phyloP scores from a whole-genome alignment of 2,888 invertebrate genomes.

The Spisula subtruncata region DNA sequence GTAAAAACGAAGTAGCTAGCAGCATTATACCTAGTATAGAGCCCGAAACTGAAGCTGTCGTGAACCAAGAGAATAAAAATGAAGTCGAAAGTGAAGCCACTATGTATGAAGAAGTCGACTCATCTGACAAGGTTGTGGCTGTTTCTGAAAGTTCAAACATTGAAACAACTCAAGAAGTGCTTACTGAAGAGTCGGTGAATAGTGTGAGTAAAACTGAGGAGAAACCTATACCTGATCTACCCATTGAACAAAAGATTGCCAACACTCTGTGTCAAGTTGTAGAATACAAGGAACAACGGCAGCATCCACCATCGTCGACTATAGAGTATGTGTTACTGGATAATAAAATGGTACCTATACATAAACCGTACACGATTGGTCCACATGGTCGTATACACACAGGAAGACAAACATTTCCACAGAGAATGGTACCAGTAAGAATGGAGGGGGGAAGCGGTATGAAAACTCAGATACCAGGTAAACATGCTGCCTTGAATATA shows the following conservation, averaged over 20 bases:
- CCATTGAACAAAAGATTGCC: constrained; percentile 37
- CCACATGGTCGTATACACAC: constrained; percentile 33
- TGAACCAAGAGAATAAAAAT: neutral
- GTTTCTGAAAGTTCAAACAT: neutral
- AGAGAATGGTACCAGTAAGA: constrained; percentile 35
- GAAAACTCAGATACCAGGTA: constrained; percentile 20
- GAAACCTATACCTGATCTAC: neutral
- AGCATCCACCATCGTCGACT: constrained; percentile 39
- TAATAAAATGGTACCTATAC: constrained; percentile 61
- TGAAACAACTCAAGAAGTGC: neutral
- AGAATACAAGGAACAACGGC: constrained; percentile 39
- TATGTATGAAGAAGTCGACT: neutral
- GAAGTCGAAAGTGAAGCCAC: neutral
- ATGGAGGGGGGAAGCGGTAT: constrained; percentile 21
- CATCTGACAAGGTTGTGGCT: neutral
- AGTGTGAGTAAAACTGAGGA: neutral
- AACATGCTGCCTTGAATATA: neutral
- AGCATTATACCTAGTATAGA: neutral
- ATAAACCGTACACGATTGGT: constrained; percentile 52
- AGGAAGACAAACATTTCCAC: neutral
- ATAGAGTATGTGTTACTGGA: constrained; percentile 66
- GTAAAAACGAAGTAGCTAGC: neutral
- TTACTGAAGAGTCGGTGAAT: neutral
- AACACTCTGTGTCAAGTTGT: constrained; percentile 45
- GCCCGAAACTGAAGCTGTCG: neutral